Evolutionary conservation across 2,888 invertebrate genomes (phyloP).

Genomic region (Dynastes hyllus): DNA sequence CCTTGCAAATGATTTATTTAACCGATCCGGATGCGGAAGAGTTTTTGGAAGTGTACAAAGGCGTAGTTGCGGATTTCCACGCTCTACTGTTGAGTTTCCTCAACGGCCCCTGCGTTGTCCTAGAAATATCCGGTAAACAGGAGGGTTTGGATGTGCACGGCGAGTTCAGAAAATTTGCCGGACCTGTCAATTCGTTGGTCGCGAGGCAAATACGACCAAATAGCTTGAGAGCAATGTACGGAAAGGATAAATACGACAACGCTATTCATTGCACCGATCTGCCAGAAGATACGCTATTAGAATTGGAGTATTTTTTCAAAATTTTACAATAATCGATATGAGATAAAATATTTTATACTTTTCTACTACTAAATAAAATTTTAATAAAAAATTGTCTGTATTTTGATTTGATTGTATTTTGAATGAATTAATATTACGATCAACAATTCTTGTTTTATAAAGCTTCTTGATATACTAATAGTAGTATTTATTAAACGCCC

Average conservation of each 20-base stretch:
- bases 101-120: slow-evolving; percentile 88
- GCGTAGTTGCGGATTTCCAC: slow-evolving; percentile 84
- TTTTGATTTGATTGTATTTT: no score
- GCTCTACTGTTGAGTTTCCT: slow-evolving; percentile 89
- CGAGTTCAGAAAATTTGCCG: slow-evolving; percentile 88
- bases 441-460: no score
- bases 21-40: slow-evolving; percentile 90
- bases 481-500: no score
- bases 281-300: slow-evolving; percentile 88
- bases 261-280: slow-evolving; percentile 96
- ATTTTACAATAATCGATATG: slow-evolving; percentile 70
- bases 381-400: no score
- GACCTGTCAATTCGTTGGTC: slow-evolving; percentile 94
- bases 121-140: slow-evolving; percentile 84
- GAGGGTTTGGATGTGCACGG: slow-evolving; percentile 75
- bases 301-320: slow-evolving; percentile 88
- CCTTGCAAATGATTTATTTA: slow-evolving; percentile 85
- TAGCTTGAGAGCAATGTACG: slow-evolving; percentile 89
- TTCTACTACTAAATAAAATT: slow-evolving; percentile 3
- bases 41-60: slow-evolving; percentile 94
- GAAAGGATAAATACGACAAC: slow-evolving; percentile 87
- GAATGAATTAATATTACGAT: no score
- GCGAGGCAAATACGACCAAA: slow-evolving; percentile 88
- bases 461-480: no score
- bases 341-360: slow-evolving; percentile 5